Base-by-base conservation (phyloP, 2,113 vertebrate species). In the Nibea coibor region DNA sequence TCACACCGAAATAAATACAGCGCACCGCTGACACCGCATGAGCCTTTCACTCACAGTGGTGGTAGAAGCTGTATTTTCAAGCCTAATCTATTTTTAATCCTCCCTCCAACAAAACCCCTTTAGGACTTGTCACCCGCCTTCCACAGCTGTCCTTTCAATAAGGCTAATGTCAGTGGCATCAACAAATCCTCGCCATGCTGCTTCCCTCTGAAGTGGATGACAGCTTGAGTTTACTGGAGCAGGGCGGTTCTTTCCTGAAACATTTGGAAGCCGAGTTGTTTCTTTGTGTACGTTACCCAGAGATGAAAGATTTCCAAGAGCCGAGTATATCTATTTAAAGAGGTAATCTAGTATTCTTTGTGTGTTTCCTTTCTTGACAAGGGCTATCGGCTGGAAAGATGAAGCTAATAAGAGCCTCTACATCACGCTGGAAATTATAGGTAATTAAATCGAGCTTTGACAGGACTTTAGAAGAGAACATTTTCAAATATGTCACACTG, bases 81-180 rank as follows among this genome's bases (percentile, higher is more conserved):
- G 64, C 64, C 72, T 90, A 85, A 92, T 89, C 88, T 94, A 93
- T 94, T 93, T 95, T 92, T 92, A 94, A 92, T 91, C 89, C 81
- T 19, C 71, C 79, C 39, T 65, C 57, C 77, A 73, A 78, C 84
- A 90, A 88, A 88, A 88, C 70, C 43, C 51, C 93, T 91, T 85
- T 76, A 80, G 89, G 86, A 87, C 78, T 86, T 77, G 88, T 91
- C 92, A 92, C 75, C 90, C 78, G 78, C 84, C 80, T 85, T 81
- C 82, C 87, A 83, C 91, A 89, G 87, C 89, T 91, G 91, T 93
- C 92, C 90, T 78, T 86, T 92, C 80, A 90, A 93, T 93, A 65
- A 88, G 80, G 85, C 84, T 87, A 85, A 92, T 88, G 90, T 92
- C 89, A 88, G 71, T 43, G 66, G 78, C 77, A 28, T 91, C 88